Conservation (phyloP, 2,888 invertebrate species). For the Electrophaes corylata region DNA sequence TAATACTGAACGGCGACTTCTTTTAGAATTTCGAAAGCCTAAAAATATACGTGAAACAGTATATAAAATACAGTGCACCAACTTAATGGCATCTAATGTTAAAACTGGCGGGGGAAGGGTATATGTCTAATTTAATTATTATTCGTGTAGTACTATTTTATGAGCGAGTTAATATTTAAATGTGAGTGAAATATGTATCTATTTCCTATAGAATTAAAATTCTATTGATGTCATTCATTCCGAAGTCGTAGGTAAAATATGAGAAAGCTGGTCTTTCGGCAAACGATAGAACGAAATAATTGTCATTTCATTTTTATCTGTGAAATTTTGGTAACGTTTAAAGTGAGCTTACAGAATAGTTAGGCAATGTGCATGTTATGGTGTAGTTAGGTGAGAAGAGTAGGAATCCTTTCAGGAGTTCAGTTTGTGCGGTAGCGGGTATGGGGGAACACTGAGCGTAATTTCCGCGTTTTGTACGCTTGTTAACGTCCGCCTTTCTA, state of each 20-base stretch:
- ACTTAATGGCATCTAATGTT: too few species aligned
- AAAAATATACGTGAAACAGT: too few species aligned
- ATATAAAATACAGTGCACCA: too few species aligned
- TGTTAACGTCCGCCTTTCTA: not conserved
- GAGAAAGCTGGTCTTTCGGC: slow-evolving; percentile 40
- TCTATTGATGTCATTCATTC: slow-evolving; percentile 10
- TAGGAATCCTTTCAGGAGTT: not conserved
- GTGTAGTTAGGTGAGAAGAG: not conserved
- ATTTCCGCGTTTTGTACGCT: not conserved
- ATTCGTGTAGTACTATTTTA: not conserved
- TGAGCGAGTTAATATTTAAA: not conserved
- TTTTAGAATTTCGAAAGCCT: too few species aligned
- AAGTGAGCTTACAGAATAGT: slow-evolving; percentile 9
- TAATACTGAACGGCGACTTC: too few species aligned
- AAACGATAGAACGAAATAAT: not conserved
- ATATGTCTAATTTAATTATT: not conserved
- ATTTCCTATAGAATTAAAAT: not conserved
- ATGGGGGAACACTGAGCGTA: not conserved
- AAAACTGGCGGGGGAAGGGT: too few species aligned
- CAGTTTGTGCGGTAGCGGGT: not conserved
- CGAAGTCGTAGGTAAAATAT: slow-evolving; percentile 14
- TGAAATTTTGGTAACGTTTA: slow-evolving; percentile 7
- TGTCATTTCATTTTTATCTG: not conserved
- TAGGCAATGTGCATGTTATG: not conserved
- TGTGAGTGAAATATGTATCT: not conserved